These are phyloP conservation scores for Antheraea pernyi DNA, from an alignment of 1,140 invertebrate species.

Conservation along the genomic window DNA sequence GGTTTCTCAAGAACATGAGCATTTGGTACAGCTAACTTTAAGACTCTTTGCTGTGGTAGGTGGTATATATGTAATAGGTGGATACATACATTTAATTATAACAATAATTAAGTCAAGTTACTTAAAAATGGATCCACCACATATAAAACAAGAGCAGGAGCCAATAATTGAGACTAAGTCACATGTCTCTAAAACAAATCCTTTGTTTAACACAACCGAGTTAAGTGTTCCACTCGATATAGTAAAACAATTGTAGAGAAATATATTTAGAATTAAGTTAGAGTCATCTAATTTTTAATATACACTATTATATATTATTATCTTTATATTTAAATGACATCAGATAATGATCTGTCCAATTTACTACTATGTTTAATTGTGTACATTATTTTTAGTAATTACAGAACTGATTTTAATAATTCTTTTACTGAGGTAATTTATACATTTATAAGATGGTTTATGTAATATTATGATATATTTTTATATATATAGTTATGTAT, in stretches of 20 bases:
- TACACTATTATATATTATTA: slow-evolving; percentile 26
- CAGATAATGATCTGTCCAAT: too few species aligned
- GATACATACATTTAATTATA: slow-evolving; percentile 74
- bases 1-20: slow-evolving; percentile 90
- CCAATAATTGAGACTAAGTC: slow-evolving; percentile 14
- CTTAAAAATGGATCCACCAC: too few species aligned
- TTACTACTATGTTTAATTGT: too few species aligned
- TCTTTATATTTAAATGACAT: background rate
- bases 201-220: slow-evolving; percentile 49
- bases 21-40: slow-evolving; percentile 89
- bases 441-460: too few species aligned
- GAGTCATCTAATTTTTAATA: slow-evolving; percentile 25
- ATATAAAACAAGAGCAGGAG: too few species aligned
- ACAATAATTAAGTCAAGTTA: slow-evolving; percentile 40
- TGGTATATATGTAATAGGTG: slow-evolving; percentile 93
- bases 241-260: slow-evolving; percentile 56
- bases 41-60: slow-evolving; percentile 94
- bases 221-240: slow-evolving; percentile 57
- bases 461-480: too few species aligned
- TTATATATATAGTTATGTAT: too few species aligned
- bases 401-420: too few species aligned
- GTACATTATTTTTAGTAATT: too few species aligned
- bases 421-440: too few species aligned
- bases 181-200: slow-evolving; percentile 33
- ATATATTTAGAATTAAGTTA: slow-evolving; percentile 25